Base-by-base conservation (phyloP, 2,113 vertebrate species). In the Narcine bancroftii region DNA sequence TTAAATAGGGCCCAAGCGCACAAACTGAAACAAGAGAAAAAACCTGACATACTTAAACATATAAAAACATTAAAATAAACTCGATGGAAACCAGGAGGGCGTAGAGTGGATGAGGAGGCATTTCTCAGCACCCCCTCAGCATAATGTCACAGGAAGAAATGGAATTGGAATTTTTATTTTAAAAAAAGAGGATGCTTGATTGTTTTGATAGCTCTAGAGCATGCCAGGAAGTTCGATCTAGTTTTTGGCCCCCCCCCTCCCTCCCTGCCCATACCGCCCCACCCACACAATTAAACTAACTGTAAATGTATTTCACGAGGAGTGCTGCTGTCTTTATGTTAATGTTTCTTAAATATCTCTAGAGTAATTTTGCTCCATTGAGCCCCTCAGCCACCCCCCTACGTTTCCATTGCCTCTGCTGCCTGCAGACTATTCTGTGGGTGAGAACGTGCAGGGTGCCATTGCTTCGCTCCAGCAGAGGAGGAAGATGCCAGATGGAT, bases 1-100 rank as follows among this genome's bases (percentile, higher is more conserved):
- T 98, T 92, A 98, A 98, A 97, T 98, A 98, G 94, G 79, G 53
- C 83, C 73, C 53, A 87, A 63, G 33, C 15, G 19, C 33, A 87
- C 53, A 87, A 87, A 87, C 81, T 87, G 81, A 87, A 60, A 53
- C 81, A 17, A 77, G 77, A 85, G 50, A 53, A 33, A 87, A 33
- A 60, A 87, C 60, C 81, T 63, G 81, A 87, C 81, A 91, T 91
- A 91, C 87, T 69, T 69, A 69, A 45, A 91, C 29, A 91, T 45
- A 91, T 69, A 91, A 69, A 91, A 69, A 69, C 63, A 69, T 47
- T 91, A 69, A 91, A 89, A 91, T 77, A 69, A 47, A 71, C 81
- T 63, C 53, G 53, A 60, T 19, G 5, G 81, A 47, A 69, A 69
- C 63, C 89, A 69, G 89, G 56, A 91, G 87, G 87, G 87, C 1